Conservation (phyloP, 2,113 vertebrate genomes). For the Mustelus asterias region DNA sequence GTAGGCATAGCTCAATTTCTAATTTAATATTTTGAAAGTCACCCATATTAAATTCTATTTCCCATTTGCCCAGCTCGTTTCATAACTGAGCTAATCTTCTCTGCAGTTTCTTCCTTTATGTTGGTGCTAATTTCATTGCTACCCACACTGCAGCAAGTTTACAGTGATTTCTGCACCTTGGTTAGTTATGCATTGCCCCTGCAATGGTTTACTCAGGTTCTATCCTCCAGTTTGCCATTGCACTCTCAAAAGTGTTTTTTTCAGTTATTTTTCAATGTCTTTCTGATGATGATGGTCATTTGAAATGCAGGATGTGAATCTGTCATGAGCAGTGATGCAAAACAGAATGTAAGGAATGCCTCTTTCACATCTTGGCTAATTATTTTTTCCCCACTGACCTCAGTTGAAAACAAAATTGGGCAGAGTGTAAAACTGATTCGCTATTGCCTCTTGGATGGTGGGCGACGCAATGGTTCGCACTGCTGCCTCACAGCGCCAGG, state of each 20-base stretch:
- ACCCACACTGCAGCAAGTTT: neutral
- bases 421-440: neutral
- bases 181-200: neutral
- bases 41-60: neutral
- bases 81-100: neutral
- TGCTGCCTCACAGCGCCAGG: no score
- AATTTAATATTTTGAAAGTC: neutral
- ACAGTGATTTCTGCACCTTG: neutral
- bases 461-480: no score
- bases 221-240: neutral
- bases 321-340: neutral
- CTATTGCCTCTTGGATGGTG: no score
- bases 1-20: neutral
- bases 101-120: neutral
- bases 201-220: neutral
- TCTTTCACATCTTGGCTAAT: neutral
- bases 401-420: neutral
- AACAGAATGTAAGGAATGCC: neutral
- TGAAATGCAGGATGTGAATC: neutral
- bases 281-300: neutral
- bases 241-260: neutral
- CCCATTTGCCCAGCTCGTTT: neutral
- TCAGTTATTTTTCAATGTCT: neutral
- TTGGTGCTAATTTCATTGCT: neutral
- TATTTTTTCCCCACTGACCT: neutral